Evolutionary conservation across 2,113 vertebrate genomes (phyloP).

Genomic region (Rhinopomastus cyanomelas): DNA sequence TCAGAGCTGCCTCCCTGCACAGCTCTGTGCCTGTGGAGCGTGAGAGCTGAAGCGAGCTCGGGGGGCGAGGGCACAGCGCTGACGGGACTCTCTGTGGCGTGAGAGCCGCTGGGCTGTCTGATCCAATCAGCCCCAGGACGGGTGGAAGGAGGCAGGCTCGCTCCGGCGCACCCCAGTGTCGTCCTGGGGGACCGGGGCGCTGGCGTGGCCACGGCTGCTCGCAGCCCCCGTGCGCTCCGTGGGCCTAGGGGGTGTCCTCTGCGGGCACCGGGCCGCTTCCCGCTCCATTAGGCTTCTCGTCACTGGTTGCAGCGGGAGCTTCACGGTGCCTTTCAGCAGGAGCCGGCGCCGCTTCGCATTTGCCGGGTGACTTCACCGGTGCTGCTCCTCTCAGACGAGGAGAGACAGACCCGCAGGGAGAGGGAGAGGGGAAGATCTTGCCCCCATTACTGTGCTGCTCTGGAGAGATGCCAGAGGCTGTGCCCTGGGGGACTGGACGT

Average conservation of each 20-base stretch:
- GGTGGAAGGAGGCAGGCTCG: neutral
- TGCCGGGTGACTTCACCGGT: neutral
- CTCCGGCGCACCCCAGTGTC: neutral
- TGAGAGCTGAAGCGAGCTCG: neutral
- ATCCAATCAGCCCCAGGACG: neutral
- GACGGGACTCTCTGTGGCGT: too few relatives aligned
- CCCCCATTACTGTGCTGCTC: neutral
- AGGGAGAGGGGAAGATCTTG: neutral
- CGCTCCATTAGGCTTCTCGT: neutral
- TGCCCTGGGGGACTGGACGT: neutral
- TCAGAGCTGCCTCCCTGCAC: neutral
- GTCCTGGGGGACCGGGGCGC: neutral
- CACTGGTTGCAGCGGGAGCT: neutral
- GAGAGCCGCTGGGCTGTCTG: neutral
- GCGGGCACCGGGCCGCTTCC: too few relatives aligned
- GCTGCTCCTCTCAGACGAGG: neutral
- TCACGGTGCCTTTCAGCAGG: neutral
- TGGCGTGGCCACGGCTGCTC: neutral
- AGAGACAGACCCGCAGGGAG: neutral
- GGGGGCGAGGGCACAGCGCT: neutral
- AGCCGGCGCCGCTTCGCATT: neutral
- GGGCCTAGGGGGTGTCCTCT: too few relatives aligned
- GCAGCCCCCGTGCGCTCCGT: neutral
- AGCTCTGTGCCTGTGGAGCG: rapidly evolving
- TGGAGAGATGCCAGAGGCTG: neutral